Evolutionary conservation across 2,797 vertebrate species (phyloP).

Genomic region (Sebastes umbrosus): DNA sequence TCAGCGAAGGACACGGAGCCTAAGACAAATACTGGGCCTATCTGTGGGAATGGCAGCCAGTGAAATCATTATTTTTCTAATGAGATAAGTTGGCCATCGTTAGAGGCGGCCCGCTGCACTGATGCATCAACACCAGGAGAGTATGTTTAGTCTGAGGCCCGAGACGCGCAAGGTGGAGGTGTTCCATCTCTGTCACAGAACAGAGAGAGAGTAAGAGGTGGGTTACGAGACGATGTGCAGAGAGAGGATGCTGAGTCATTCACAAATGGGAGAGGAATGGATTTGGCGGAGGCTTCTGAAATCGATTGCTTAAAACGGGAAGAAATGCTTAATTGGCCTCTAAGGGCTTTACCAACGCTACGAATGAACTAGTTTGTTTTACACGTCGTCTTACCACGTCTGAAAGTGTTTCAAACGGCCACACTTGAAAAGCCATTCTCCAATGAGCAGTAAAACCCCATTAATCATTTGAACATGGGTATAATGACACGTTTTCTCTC

Average conservation of each 20-base stretch:
- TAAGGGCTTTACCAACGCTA: background rate
- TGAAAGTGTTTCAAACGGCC: background rate
- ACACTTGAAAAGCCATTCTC: background rate
- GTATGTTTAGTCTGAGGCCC: conserved; percentile 81
- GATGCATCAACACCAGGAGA: conserved; percentile 67
- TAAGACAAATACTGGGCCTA: conserved; percentile 78
- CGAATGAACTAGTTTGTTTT: background rate
- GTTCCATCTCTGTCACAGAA: conserved; percentile 73
- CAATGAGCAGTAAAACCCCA: background rate
- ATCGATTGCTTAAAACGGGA: background rate
- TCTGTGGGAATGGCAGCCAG: conserved; percentile 78
- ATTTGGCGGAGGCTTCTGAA: background rate
- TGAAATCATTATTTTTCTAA: conserved; percentile 83
- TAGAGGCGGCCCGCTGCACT: conserved; percentile 58
- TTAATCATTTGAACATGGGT: background rate
- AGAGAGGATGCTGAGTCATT: conserved; percentile 10
- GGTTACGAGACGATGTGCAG: background rate
- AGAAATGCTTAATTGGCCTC: background rate
- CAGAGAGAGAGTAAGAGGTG: conserved; percentile 20
- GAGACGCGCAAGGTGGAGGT: conserved; percentile 69
- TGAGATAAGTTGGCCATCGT: conserved; percentile 75
- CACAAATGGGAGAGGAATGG: background rate
- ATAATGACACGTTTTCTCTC: background rate
- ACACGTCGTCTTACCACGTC: background rate
- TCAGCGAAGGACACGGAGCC: conserved; percentile 39